Evolutionary conservation across 2,113 vertebrate species (phyloP).

Genomic region (Manacus vitellinus): DNA sequence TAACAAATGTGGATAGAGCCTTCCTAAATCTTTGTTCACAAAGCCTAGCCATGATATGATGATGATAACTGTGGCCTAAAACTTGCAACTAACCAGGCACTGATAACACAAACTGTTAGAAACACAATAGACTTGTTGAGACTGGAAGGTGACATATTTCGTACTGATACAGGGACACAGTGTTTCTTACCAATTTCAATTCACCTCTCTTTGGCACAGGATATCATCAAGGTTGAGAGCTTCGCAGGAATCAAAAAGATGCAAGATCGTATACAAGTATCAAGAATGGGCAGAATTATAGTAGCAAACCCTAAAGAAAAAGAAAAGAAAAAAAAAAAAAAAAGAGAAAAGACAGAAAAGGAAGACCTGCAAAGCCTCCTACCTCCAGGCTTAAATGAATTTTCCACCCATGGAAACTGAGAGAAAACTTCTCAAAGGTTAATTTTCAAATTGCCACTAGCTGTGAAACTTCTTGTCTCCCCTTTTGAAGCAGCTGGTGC

Average conservation of each 20-base stretch:
- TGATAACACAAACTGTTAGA: not conserved
- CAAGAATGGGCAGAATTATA: not conserved
- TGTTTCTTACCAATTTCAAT: not conserved
- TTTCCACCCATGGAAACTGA: not conserved
- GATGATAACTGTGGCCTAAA: not conserved
- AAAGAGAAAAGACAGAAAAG: not conserved
- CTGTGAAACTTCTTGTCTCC: conserved; percentile 4
- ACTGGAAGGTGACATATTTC: not conserved
- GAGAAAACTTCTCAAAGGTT: conserved; percentile 30
- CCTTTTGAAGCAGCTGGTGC: conserved; percentile 32
- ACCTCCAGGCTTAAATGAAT: not conserved
- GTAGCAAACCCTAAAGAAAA: not conserved
- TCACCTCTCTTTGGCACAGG: not conserved
- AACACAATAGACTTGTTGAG: not conserved
- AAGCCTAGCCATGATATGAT: too few relatives aligned
- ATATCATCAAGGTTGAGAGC: not conserved
- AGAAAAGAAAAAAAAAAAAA: fast-evolving
- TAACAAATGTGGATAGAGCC: too few relatives aligned
- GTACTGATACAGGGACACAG: not conserved
- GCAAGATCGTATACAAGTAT: not conserved
- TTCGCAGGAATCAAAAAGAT: not conserved
- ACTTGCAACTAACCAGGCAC: not conserved
- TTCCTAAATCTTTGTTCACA: too few relatives aligned
- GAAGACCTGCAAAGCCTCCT: not conserved
- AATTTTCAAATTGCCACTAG: conserved; percentile 40